phyloP scores from a whole-genome alignment of 2,888 invertebrate species.

The Odontocerum albicorne region DNA sequence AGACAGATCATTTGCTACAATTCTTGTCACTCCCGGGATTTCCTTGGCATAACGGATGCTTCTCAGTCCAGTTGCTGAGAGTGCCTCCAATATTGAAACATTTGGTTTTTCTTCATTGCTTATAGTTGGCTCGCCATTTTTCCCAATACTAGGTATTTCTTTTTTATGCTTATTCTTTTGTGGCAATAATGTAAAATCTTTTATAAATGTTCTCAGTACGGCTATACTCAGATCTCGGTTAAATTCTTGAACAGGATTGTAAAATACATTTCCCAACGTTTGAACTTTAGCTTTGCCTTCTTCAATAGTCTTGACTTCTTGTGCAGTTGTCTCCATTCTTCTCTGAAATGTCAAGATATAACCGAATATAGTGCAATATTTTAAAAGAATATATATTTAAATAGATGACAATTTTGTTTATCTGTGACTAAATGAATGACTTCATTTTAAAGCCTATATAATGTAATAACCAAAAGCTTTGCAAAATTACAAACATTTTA shows the following conservation, averaged over 20 bases:
- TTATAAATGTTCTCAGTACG: slow-evolving; percentile 68
- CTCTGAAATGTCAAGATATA: no score
- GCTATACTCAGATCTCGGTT: slow-evolving; percentile 91
- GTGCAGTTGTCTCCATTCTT: background rate
- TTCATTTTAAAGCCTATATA: no score
- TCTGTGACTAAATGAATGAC: no score
- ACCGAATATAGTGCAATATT: no score
- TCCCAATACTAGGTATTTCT: background rate
- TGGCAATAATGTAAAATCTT: slow-evolving; percentile 46
- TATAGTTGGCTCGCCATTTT: background rate
- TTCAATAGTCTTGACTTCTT: slow-evolving; percentile 6
- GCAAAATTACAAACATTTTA: no score
- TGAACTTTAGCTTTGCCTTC: slow-evolving; percentile 84
- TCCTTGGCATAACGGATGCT: slow-evolving; percentile 97
- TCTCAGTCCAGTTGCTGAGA: slow-evolving; percentile 93
- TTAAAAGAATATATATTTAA: no score
- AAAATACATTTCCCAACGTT: slow-evolving; percentile 81
- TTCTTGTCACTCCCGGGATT: slow-evolving; percentile 74
- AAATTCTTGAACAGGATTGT: slow-evolving; percentile 98
- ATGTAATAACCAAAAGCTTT: no score
- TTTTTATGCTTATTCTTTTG: slow-evolving; percentile 40
- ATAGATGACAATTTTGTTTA: no score
- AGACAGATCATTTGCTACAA: slow-evolving; percentile 92
- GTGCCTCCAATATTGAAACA: slow-evolving; percentile 83
- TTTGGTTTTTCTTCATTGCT: slow-evolving; percentile 37